Evolutionary conservation across 2,888 invertebrate genomes (phyloP), one percentile per base, ranked within the genome.

Genomic region (Mesochorus sp.): DNA sequence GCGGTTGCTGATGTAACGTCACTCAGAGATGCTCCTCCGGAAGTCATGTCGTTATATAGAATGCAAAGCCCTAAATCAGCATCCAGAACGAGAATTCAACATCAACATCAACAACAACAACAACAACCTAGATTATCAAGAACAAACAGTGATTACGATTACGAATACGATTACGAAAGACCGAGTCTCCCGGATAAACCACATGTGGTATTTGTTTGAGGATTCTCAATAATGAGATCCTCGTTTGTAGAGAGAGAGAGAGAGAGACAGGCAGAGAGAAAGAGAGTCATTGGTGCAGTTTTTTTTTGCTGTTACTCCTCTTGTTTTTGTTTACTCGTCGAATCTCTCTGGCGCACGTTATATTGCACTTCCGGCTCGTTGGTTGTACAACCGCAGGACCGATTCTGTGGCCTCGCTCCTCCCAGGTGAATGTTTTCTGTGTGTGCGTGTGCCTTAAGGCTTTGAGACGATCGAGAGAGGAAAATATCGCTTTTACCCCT

Each of bases 201-300:
- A n/a, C 90, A 90, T 82, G 88, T 91, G 39, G 91, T 90, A 61
- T 91, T 91, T 71, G 91, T 91, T 71, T 91, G 83, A 87, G 77
- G 44, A 55, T 49, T 12, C 34, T 19, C 17, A 8, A 8, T 1
- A 12, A 42, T 42, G 42, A 42, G 42, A 12, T n/a, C n/a, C n/a
- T 17, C 10, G 4, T 67, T 39, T 42, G 8, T 39, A n/a, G 17
- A 17, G 17, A 39, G 39, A 37, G 19, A 19, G 31, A 21, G 47
- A 5, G 62, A 24, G 21, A 6, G 14, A 17, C 26, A 72, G 12
- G n/a, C 21, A 5, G 39, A n/a, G 49, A 26, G 42, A 24, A 34
- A 6, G 47, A 28, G 21, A 17, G 47, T 26, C 21, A 53, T 24
- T 24, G 49, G 14, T 24, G 47, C 39, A 31, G 5, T 62, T n/a